Evolutionary conservation across 37 sponge, comb jelly and placozoan genomes (phyloP).

Genomic region (Spongilla lacustris): DNA sequence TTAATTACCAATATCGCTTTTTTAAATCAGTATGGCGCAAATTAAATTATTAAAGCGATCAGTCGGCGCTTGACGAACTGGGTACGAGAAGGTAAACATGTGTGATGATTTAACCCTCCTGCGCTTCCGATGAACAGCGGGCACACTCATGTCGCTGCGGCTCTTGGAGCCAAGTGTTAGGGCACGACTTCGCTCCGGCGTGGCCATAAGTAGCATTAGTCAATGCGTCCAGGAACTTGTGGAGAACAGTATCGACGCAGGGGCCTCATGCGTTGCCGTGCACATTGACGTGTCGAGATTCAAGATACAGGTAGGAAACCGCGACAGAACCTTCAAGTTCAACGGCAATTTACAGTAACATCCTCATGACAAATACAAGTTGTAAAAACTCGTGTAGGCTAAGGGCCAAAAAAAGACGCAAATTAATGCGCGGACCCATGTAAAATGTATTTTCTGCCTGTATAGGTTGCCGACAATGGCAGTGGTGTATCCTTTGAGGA

Average conservation of each 20-base stretch:
- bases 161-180: slow-evolving; percentile 43
- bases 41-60: no score
- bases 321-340: no score
- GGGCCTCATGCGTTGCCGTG: slow-evolving; percentile 69
- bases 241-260: slow-evolving; percentile 87
- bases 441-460: not conserved
- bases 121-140: not conserved
- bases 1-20: no score
- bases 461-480: slow-evolving; percentile 74
- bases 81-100: no score
- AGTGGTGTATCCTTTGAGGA: slow-evolving; percentile 48
- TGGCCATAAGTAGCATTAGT: slow-evolving; percentile 38
- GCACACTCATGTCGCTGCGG: slow-evolving; percentile 15
- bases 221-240: slow-evolving; percentile 83
- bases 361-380: no score
- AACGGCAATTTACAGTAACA: no score
- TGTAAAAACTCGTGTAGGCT: no score
- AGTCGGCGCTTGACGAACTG: no score
- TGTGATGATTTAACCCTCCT: not conserved
- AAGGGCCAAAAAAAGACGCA: not conserved
- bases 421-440: not conserved
- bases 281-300: slow-evolving; percentile 51
- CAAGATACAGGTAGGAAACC: slow-evolving; percentile 40
- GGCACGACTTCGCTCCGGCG: slow-evolving; percentile 48
- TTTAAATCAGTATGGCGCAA: no score